These are phyloP conservation scores for Apostichopus californicus DNA, from an alignment of 35 echinoderm and acorn worm genomes.

Conservation along the genomic window DNA sequence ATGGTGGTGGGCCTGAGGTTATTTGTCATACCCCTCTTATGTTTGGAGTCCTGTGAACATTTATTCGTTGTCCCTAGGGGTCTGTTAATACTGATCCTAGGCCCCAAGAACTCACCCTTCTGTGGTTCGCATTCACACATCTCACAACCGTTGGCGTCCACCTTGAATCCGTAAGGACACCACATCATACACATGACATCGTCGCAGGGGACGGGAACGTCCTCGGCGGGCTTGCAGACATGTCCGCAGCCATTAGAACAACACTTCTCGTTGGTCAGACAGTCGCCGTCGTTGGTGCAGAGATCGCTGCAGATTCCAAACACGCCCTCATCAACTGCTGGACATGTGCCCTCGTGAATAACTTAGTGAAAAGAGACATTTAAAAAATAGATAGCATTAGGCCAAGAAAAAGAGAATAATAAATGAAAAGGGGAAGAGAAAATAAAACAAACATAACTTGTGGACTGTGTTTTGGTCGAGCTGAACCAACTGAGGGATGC, in stretches of 20 bases:
- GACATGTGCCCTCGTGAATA: conserved; percentile 58
- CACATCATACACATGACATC: conserved; percentile 59
- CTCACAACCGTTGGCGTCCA: conserved; percentile 57
- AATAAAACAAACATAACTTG: too few species aligned
- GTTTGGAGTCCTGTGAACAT: too few species aligned
- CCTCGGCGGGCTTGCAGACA: conserved; percentile 55
- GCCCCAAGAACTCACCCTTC: conserved; percentile 33
- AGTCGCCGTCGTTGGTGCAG: conserved; percentile 58
- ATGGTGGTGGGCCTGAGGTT: too few species aligned
- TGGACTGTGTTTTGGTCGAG: too few species aligned
- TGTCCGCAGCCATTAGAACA: conserved; percentile 80
- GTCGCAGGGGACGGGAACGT: conserved; percentile 24
- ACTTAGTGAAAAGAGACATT: neutral
- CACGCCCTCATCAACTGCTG: conserved; percentile 34
- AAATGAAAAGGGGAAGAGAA: neutral
- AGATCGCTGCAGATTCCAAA: conserved; percentile 61
- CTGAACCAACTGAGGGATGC: too few species aligned
- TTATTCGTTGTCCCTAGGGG: too few species aligned
- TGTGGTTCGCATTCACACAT: conserved; percentile 62
- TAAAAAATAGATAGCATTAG: neutral
- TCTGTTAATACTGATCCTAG: too few species aligned
- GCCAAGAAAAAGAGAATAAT: neutral
- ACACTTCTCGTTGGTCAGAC: conserved; percentile 49
- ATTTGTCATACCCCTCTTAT: too few species aligned
- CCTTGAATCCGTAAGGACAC: conserved; percentile 64